phyloP scores from a whole-genome alignment of 1,140 invertebrate species.

The Planococcus citri region DNA sequence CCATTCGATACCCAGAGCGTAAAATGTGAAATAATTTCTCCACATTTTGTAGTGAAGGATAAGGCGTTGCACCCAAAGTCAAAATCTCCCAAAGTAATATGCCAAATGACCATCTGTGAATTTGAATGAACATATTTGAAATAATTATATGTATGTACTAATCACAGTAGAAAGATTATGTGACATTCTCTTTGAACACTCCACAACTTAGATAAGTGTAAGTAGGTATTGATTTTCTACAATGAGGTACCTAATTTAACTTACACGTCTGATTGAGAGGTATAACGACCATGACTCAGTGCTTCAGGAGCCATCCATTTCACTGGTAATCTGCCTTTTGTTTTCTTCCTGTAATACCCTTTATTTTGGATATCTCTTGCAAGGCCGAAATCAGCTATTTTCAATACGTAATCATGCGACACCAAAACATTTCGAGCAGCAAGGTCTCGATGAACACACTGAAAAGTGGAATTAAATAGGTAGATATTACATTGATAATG shows the following conservation, averaged over 20 bases:
- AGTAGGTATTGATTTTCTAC: no score
- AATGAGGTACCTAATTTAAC: background rate
- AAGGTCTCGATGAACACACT: slow-evolving; percentile 94
- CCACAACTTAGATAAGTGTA: no score
- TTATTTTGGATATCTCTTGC: slow-evolving; percentile 86
- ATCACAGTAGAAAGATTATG: background rate
- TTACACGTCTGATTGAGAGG: slow-evolving; percentile 83
- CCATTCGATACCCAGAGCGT: slow-evolving; percentile 81
- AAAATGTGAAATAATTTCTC: slow-evolving; percentile 74
- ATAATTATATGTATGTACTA: background rate
- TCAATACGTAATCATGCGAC: slow-evolving; percentile 78
- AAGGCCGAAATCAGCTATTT: slow-evolving; percentile 98
- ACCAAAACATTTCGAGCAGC: slow-evolving; percentile 95
- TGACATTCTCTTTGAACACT: no score
- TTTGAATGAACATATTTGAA: background rate
- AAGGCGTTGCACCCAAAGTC: slow-evolving; percentile 82
- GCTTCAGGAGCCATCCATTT: slow-evolving; percentile 99
- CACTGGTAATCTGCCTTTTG: slow-evolving; percentile 83
- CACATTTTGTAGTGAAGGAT: slow-evolving; percentile 68
- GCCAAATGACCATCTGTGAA: slow-evolving; percentile 90
- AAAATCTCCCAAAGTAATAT: slow-evolving; percentile 91
- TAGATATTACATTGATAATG: no score
- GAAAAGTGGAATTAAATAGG: no score
- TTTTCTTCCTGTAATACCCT: slow-evolving; percentile 95
- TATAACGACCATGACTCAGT: slow-evolving; percentile 85